Conservation (phyloP, 2,797 vertebrate species). For the Cryptoblepharus egeriae region DNA sequence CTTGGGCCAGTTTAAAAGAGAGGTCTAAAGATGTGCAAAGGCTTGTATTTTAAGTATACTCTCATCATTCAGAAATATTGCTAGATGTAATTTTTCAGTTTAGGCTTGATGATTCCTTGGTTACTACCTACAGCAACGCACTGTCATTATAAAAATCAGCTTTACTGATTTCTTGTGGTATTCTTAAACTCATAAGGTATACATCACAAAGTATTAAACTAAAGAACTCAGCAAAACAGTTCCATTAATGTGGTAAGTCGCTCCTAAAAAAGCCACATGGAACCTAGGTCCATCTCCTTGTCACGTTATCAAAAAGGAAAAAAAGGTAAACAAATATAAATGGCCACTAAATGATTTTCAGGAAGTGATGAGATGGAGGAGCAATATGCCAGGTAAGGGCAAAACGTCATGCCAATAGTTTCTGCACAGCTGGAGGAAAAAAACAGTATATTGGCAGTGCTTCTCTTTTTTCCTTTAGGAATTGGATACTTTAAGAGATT, state of each 20-base stretch:
- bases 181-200: neutral
- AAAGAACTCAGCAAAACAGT: slow-evolving; percentile 31
- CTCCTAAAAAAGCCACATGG: slow-evolving; percentile 29
- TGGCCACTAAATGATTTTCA: neutral
- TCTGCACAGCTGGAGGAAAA: slow-evolving; percentile 33
- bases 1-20: neutral
- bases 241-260: slow-evolving; percentile 28
- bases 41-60: too few relatives aligned
- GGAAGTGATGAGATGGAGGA: slow-evolving; percentile 8
- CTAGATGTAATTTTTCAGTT: neutral
- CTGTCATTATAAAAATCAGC: slow-evolving; percentile 18
- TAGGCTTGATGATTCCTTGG: neutral
- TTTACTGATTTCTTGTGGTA: slow-evolving; percentile 2
- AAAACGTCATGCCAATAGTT: neutral
- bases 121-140: neutral
- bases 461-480: slow-evolving; percentile 51
- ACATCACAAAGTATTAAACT: neutral
- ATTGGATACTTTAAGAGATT: slow-evolving; percentile 39
- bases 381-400: slow-evolving; percentile 19
- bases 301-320: neutral
- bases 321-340: neutral
- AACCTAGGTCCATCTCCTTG: slow-evolving; percentile 11
- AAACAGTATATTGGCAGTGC: slow-evolving; percentile 27
- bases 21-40: slow-evolving; percentile 32
- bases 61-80: neutral